Base-by-base conservation (phyloP, 1,140 invertebrate genomes). In the Hetaerina americana region DNA sequence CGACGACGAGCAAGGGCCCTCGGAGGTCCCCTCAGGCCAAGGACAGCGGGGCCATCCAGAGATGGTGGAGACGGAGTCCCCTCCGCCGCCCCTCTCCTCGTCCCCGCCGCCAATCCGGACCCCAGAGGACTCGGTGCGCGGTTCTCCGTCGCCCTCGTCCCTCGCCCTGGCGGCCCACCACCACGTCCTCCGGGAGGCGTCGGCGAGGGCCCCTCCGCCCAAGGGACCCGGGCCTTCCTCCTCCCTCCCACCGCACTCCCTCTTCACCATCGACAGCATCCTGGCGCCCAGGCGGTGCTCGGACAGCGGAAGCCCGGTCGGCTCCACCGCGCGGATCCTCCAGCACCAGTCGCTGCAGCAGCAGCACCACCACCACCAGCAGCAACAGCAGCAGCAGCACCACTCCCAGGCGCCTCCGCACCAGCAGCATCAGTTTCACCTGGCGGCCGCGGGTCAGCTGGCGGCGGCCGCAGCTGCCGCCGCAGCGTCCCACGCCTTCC, bases 201-300 rank as follows among this genome's bases (percentile, higher is more conserved):
- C 31, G 40, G 22, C 15, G 22, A 1, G 2, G 40, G 40, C 15
- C 40, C n/a, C n/a, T n/a, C n/a, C n/a, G n/a, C 40, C 40, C 40
- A 57, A 57, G n/a, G 67, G 67, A 10, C 66, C 66, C 25, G 78
- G 78, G 10, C 77, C 83, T 77, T 79, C 85, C 31, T 79, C 85
- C 49, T 82, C 81, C 74, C 78, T 84, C 18, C 83, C 83, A 10
- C 83, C 87, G 1, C 83, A 88, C 67, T 90, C 89, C 28, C 81
- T 90, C 29, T 92, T 92, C 78, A 92, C 90, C 74, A 92, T 92
- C 75, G 90, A 92, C 80, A 92, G 89, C 80, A 91, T 92, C 71
- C 80, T 93, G 76, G 90, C 89, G 25, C 87, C 87, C 27, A 81
- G 67, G 25, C 0, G 68, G 27, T 22, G 27, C 40, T 69, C 70